phyloP scores from a whole-genome alignment of 2,797 vertebrate genomes.

The Myotis daubentonii region DNA sequence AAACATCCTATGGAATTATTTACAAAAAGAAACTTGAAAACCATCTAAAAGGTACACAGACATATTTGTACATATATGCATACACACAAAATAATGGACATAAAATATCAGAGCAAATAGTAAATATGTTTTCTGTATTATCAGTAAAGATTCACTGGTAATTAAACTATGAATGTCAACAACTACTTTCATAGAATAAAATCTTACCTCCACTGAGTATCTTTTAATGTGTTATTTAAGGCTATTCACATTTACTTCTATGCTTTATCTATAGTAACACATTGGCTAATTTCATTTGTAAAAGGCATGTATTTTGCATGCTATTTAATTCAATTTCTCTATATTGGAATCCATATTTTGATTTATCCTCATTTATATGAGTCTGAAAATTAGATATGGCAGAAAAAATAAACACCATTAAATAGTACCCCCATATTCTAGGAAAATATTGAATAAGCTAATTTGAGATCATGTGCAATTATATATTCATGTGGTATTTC shows the following conservation, averaged over 20 bases:
- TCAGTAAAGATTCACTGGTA: not conserved
- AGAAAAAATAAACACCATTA: not conserved
- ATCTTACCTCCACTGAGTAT: not conserved
- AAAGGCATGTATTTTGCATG: not conserved
- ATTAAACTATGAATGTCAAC: not conserved
- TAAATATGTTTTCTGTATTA: not conserved
- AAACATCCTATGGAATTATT: not conserved
- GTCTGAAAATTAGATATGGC: not conserved
- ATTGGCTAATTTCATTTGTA: not conserved
- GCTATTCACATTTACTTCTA: not conserved
- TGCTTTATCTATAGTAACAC: not conserved
- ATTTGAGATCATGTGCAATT: not conserved
- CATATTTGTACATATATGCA: rapidly evolving
- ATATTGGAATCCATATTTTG: not conserved
- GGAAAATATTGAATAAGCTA: not conserved
- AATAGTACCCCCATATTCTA: not conserved
- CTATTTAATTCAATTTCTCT: not conserved
- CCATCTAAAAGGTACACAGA: not conserved
- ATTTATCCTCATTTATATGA: not conserved
- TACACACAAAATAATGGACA: not conserved
- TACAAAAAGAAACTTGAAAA: not conserved
- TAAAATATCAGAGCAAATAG: not conserved
- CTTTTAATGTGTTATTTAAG: not conserved
- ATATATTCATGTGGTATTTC: not conserved
- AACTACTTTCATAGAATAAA: not conserved